A percentile compares a stretch with the other conserved stretches of the same genome.
phyloP scores from a whole-genome alignment of 1,140 invertebrate species.

The Drosophila teissieri region DNA sequence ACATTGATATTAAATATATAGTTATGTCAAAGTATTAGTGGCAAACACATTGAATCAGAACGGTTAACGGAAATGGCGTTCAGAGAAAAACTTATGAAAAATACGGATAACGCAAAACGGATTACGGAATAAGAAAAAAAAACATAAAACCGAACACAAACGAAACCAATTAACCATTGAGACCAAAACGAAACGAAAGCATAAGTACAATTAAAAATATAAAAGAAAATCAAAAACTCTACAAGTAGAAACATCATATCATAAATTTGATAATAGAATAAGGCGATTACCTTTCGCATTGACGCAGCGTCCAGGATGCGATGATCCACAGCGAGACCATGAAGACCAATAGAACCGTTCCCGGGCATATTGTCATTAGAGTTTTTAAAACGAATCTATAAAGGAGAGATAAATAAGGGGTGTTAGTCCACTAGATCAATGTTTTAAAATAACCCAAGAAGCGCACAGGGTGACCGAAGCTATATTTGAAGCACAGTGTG shows the following conservation, averaged over 20 bases:
- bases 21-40: slow-evolving; percentile 49
- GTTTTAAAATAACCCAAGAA: too few relatives aligned
- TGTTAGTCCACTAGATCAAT: too few relatives aligned
- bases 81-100: slow-evolving; percentile 22
- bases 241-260: slow-evolving; percentile 39
- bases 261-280: slow-evolving; percentile 19
- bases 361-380: slow-evolving; percentile 99
- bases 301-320: slow-evolving; percentile 98
- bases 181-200: slow-evolving; percentile 10
- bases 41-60: slow-evolving; percentile 51
- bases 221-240: background rate
- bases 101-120: slow-evolving; percentile 28
- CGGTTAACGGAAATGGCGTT: slow-evolving; percentile 34
- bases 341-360: slow-evolving; percentile 98
- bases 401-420: background rate
- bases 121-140: slow-evolving; percentile 9
- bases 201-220: slow-evolving; percentile 20
- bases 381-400: slow-evolving; percentile 98
- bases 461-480: too few relatives aligned
- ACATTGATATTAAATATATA: slow-evolving; percentile 53
- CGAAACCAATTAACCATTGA: slow-evolving; percentile 9
- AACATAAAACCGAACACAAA: slow-evolving; percentile 7
- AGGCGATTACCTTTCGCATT: slow-evolving; percentile 97
- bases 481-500: too few relatives aligned
- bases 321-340: slow-evolving; percentile 99